A percentile compares a stretch with the other conserved stretches of the same genome.
Evolutionary conservation across 2,113 vertebrate genomes (phyloP).

Genomic region (Peucedramus taeniatus): DNA sequence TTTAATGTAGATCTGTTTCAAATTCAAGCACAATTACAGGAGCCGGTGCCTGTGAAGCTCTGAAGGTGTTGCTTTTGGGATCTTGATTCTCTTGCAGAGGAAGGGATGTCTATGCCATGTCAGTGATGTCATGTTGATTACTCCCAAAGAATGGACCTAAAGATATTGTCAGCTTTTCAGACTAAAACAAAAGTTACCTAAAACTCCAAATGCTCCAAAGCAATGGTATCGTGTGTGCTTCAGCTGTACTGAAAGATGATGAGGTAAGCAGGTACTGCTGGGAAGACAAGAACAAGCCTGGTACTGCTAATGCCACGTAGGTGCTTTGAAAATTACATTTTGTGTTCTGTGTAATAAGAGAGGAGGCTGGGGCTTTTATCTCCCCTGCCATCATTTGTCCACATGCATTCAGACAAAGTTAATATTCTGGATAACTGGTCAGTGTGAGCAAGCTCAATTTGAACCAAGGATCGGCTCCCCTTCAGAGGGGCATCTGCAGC

Average conservation of each 20-base stretch:
- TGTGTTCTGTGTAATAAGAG: not conserved
- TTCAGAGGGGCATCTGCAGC: not conserved
- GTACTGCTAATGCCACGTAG: not conserved
- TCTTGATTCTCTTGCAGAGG: not conserved
- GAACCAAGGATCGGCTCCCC: not conserved
- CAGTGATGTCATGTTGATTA: not conserved
- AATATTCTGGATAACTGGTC: not conserved
- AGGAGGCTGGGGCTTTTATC: not conserved
- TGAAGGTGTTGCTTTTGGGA: not conserved
- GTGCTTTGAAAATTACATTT: not conserved
- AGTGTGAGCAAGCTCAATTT: not conserved
- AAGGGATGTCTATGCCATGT: not conserved
- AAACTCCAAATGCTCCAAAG: not conserved
- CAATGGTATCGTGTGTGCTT: rapidly evolving
- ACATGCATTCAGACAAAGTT: not conserved
- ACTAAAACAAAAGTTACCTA: not conserved
- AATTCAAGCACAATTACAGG: not conserved
- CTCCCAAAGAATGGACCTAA: not conserved
- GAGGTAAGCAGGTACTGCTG: not conserved
- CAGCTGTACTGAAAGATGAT: not conserved
- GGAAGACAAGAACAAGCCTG: not conserved
- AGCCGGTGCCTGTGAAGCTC: not conserved
- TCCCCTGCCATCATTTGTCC: not conserved
- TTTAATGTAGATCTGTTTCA: not conserved
- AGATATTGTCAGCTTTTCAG: not conserved